Conservation (phyloP, 2,888 invertebrate genomes). For the Gastrophysa polygoni region DNA sequence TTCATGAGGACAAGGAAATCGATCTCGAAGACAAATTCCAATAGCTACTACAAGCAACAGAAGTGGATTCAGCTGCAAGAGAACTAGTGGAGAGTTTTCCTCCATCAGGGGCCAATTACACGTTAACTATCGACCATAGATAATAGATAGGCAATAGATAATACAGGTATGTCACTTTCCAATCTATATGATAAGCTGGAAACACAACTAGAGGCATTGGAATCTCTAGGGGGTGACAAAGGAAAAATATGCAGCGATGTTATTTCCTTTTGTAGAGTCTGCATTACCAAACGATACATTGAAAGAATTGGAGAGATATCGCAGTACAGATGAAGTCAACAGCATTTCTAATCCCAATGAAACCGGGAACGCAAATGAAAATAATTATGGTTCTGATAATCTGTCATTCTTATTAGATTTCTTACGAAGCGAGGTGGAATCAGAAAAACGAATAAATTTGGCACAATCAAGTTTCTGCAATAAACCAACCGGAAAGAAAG, state of each 20-base stretch:
- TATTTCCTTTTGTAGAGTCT: conserved; percentile 2
- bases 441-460: background rate
- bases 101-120: conserved; percentile 13
- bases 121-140: background rate
- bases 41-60: conserved; percentile 21
- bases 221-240: conserved; percentile 3
- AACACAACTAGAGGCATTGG: background rate
- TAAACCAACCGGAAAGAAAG: background rate
- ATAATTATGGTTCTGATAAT: background rate
- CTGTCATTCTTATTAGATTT: conserved; percentile 4
- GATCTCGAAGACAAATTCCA: conserved; percentile 22
- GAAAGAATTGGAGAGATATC: conserved; percentile 3
- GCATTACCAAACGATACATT: conserved; percentile 3
- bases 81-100: conserved; percentile 21
- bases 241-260: conserved; percentile 1
- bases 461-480: background rate
- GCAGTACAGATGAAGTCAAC: background rate
- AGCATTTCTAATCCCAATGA: background rate
- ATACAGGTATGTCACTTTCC: conserved; percentile 10
- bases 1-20: conserved; percentile 20
- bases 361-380: background rate
- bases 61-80: conserved; percentile 13
- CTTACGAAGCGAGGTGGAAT: conserved; percentile 1
- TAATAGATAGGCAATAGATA: conserved; percentile 7
- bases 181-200: conserved; percentile 10